Base-by-base conservation (phyloP, 2,113 vertebrate species). In the Myxocyprinus asiaticus region DNA sequence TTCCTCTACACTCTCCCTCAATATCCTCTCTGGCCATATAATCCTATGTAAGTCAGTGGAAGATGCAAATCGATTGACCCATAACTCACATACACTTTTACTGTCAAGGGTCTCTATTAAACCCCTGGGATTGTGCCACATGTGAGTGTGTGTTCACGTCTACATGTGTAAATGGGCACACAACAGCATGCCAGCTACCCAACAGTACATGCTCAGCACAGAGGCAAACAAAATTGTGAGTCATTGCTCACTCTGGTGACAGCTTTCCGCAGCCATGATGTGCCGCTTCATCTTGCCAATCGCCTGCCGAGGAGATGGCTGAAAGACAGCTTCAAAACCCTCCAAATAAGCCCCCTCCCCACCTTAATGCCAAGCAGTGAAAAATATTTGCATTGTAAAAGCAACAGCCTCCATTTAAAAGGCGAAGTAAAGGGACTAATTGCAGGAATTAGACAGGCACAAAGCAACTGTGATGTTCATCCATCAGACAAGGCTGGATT, bases 171-270 rank as follows among this genome's bases (percentile, higher is more conserved):
- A n/a, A 47, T 71, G 14, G 55, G 50, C 15, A 48, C 50, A 76
- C 15, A 4, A 22, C 12, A 4, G 11, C 51, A 56, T 6, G 56
- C 47, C 12, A 7, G 59, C 77, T 45, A 42, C 56, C 64, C 43
- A 63, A 7, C 6, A 2, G 63, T 62, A 73, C 75, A 67, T 48
- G 55, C 62, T 84, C 77, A 67, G 9, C 44, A 2, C 4, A 0
- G 8, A 44, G 62, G 53, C 73, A 90, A 86, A 86, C 82, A 88
- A 88, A 80, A 86, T n/a, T 59, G 76, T 82, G 79, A 83, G 56
- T 86, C 81, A 83, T 71, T 56, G 76, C 81, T 84, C 81, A 84
- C 71, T 66, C 33, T 53, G 47, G 58, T 67, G 81, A 33, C 73
- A 77, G 72, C 53, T 69, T 79, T 80, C 22, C 6, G 5, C 70